phyloP scores from a whole-genome alignment of 2,888 invertebrate genomes.

The Cordylochernes scorpioides region DNA sequence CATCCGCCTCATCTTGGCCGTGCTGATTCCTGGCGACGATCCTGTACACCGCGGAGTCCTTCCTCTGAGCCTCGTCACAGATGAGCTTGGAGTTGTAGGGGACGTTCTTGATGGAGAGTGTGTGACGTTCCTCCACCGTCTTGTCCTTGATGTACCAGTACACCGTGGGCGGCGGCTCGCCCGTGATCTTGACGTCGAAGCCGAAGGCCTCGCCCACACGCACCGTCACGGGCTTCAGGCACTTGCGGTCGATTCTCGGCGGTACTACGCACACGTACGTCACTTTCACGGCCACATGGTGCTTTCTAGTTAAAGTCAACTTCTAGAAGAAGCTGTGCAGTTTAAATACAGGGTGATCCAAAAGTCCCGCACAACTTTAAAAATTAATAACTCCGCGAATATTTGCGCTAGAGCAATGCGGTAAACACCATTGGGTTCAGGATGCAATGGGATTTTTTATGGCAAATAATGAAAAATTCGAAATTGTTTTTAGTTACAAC shows the following conservation, averaged over 20 bases:
- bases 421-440: no score
- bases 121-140: conserved; percentile 24
- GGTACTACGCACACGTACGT: no score
- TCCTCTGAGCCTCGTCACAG: conserved; percentile 55
- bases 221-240: conserved; percentile 59
- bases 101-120: conserved; percentile 31
- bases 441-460: no score
- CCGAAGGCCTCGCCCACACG: conserved; percentile 76
- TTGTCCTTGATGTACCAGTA: conserved; percentile 61
- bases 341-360: no score
- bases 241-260: conserved; percentile 37
- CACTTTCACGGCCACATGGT: no score
- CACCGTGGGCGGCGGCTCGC: conserved; percentile 79
- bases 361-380: no score
- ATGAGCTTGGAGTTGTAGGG: conserved; percentile 66
- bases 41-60: conserved; percentile 65
- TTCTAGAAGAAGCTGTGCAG: no score
- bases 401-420: no score
- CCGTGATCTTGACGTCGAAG: conserved; percentile 73
- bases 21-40: conserved; percentile 61
- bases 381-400: no score
- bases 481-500: no score
- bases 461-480: no score
- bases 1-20: conserved; percentile 59
- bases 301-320: no score